A percentile compares a stretch with the other conserved stretches of the same genome.
These are phyloP conservation scores for Ennomos fuscantarius DNA, from an alignment of 2,888 invertebrate species.

Conservation along the genomic window DNA sequence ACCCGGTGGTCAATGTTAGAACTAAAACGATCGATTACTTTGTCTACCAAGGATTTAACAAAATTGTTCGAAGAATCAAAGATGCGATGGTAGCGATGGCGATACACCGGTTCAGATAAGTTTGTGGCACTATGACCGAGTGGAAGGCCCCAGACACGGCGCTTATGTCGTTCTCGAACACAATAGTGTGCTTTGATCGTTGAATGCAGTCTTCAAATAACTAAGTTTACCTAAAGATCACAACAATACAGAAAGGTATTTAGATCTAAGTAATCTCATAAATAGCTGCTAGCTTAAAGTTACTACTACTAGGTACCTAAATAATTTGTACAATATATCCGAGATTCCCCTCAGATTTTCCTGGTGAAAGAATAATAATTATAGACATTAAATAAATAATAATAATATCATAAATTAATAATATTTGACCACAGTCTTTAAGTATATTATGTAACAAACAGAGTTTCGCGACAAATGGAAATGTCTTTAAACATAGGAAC, in stretches of 20 bases:
- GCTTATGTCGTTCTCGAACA: constrained; percentile 38
- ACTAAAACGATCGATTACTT: no score
- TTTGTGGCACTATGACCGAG: background rate
- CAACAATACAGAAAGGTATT: constrained; percentile 75
- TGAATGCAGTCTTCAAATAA: constrained; percentile 80
- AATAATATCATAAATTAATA: constrained; percentile 81
- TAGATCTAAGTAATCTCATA: constrained; percentile 83
- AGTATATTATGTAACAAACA: constrained; percentile 69
- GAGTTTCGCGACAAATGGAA: constrained; percentile 62
- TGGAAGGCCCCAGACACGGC: constrained; percentile 11
- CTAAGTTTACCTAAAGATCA: constrained; percentile 74
- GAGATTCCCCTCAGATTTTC: constrained; percentile 65
- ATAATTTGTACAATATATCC: constrained; percentile 83
- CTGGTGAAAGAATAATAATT: constrained; percentile 69
- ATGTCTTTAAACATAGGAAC: constrained; percentile 79
- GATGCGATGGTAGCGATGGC: no score
- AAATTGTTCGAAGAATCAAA: no score
- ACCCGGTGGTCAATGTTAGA: no score
- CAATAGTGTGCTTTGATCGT: constrained; percentile 67
- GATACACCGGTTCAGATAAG: no score
- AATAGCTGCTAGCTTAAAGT: constrained; percentile 74
- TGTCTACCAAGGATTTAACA: no score
- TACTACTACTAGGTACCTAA: constrained; percentile 64
- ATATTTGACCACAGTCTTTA: constrained; percentile 81
- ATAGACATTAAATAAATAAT: constrained; percentile 78